Conservation (phyloP, 2,888 invertebrate species). For the Tetragnatha montana region DNA sequence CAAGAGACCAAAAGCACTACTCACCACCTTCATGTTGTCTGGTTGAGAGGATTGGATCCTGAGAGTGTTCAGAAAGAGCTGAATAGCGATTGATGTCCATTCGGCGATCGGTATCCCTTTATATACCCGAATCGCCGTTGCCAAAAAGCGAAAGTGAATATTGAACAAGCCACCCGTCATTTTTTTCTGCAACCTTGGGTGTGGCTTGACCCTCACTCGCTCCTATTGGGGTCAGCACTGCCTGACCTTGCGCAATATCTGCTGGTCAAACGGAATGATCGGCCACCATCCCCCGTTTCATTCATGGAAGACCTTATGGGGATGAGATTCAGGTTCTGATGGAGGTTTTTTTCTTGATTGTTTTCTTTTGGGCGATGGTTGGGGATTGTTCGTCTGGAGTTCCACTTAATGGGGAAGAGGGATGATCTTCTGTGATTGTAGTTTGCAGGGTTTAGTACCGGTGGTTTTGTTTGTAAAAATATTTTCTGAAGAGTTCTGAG, state of each 20-base stretch:
- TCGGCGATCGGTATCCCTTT: neutral
- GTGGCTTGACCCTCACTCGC: neutral
- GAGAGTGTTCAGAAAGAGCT: neutral
- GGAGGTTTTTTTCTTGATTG: too few species aligned
- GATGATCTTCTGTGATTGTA: too few species aligned
- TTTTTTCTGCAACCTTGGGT: neutral
- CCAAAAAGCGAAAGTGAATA: neutral
- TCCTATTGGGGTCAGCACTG: neutral
- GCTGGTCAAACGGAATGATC: neutral
- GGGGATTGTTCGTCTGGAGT: too few species aligned
- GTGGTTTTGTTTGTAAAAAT: too few species aligned
- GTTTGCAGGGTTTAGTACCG: too few species aligned
- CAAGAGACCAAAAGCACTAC: neutral
- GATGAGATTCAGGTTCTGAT: neutral
- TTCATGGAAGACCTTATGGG: neutral
- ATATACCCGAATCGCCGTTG: neutral
- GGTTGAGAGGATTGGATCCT: neutral
- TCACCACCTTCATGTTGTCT: constrained; percentile 1
- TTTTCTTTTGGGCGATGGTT: too few species aligned
- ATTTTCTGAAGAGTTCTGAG: too few species aligned
- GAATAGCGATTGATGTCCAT: neutral
- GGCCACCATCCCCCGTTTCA: neutral
- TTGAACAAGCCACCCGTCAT: neutral
- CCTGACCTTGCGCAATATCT: neutral
- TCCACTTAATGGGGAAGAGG: too few species aligned